Evolutionary conservation across 2,797 vertebrate species (phyloP), one percentile per base, ranked within the genome.

Genomic region (Microcaecilia unicolor): DNA sequence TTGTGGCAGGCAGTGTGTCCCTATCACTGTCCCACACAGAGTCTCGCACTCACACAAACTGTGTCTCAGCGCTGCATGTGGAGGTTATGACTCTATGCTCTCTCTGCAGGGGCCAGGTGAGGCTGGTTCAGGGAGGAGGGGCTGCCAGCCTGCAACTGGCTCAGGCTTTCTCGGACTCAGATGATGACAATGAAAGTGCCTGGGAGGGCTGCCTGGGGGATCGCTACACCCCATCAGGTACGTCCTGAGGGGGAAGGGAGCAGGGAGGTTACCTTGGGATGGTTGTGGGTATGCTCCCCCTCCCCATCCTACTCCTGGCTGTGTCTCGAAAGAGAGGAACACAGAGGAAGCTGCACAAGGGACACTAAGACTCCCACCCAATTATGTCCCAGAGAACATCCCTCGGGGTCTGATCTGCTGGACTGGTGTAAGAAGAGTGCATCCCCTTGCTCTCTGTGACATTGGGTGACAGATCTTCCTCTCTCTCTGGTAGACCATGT

Each of bases 141-240:
- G 81, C 88, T 10, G 89, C 88, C 3, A 90, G 86, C 19, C 74
- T 92, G 40, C 90, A 91, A 67, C 76, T 93, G 43, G 87, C 93
- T 69, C 90, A 92, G 71, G 85, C 89, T 0, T 85, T 90, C 60
- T 91, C 91, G 0, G 90, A 96, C 67, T 93, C 91, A 0, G 91
- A 93, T 11, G 91, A 94, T 51, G 92, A 94, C 61, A 90, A 89
- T 14, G 92, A 93, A 46, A 88, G 80, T 28, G 89, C 88, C 26
- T 94, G 90, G 92, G 90, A 94, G 22, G 89, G 89, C 27, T 78
- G 87, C 4, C 77, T 91, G 8, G 88, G 91, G 12, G 84, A 91
- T 63, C 84, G 86, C 51, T 94, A 94, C 63, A 91, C 88, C 48
- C 92, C 92, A 20, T 88, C 90, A 20, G 91, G 92, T 96, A 3